Base-by-base conservation (phyloP, 1,140 invertebrate genomes). In the Hermetia illucens region DNA sequence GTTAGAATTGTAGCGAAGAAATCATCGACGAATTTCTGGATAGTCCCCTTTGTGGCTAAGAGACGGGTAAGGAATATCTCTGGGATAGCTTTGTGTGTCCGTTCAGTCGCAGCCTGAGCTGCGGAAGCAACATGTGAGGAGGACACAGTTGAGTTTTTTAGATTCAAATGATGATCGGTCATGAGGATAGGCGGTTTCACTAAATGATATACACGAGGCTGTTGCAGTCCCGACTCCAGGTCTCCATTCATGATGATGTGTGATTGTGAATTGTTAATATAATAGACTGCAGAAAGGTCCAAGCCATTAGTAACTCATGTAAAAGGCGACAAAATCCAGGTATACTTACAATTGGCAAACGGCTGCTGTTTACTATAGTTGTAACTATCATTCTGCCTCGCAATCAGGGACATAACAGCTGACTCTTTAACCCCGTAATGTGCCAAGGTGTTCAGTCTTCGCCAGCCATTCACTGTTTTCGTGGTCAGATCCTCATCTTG, bases 1-100 rank as follows among this genome's bases (percentile, higher is more conserved):
- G 82, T 87, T 25, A 93, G 61, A 51, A 93, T 86, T 4, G 85
- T 91, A 35, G 75, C 74, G 50, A 93, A 82, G 59, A 96, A 94
- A 60, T 94, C 90, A 53, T 94, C 90, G 9, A 96, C 87, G 64
- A 93, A 96, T 58, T 95, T 93, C 58, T 95, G 89, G 34, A 96
- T 81, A 5, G 90, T 95, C 15, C 91, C 91, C 64, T 94, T 94
- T 1, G 89, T 93, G 18, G 91, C 93, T 1, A 96, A 62, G 12
- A 95, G 64, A 45, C 91, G 68, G 5, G 91, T 95, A 35, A 95
- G 69, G 61, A 92, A 95, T 56, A 95, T 93, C 67, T 96, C 91
- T 2, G 91, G 89, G 46, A 95, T 93, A 5, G 85, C 85, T 72
- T 90, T 92, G 55, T 89, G 86, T 15, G 78, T 80, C 31, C 83